Base-by-base conservation (phyloP, 2,888 invertebrate species). In the Bombylius major region DNA sequence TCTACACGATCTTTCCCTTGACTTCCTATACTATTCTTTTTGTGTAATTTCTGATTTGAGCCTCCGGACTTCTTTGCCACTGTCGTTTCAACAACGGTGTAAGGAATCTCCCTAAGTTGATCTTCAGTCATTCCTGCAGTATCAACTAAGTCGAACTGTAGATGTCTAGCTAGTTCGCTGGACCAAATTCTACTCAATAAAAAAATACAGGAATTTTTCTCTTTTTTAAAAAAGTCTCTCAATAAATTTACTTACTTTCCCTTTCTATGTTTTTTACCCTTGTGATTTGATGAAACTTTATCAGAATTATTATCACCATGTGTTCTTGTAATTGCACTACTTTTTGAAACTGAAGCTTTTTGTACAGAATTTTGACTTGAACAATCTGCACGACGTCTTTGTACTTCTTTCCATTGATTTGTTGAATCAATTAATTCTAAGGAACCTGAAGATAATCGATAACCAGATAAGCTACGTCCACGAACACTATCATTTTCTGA, bases 121-220 rank as follows among this genome's bases (percentile, higher is more conserved):
- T 85, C 85, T 67, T 89, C 90, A 53, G 85, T 86, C 89, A 94
- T 91, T 58, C 92, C 92, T 32, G 86, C 80, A 0, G 93, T 92
- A 65, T 92, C 92, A 56, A 93, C 86, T 67, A 92, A 78, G 68
- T 88, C 86, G 73, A 89, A 93, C 71, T 92, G 90, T 66, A 93
- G 77, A 70, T 93, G 91, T 69, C 89, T 87, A 67, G 87, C 87
- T 61, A 90, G 71, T 71, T 89, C 89, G 61, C 79, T 84, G 5
- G 88, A 77, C 80, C 86, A 84, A 65, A 83, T 80, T 23, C 23
- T 23, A 23, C 23, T 23, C 3, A 2, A 2, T 23, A 23, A 23
- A 23, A 23, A 23, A 23, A 23, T 23, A 23, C 1, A 23, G 23
- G 3, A 23, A 23, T 23, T 23, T 23, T 23, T 23, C 23, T 23